Percentiles rank a stretch among this genome's conserved stretches.
These are phyloP conservation scores for Bombus breviceps DNA, from an alignment of 1,140 invertebrate species.

Conservation along the genomic window DNA sequence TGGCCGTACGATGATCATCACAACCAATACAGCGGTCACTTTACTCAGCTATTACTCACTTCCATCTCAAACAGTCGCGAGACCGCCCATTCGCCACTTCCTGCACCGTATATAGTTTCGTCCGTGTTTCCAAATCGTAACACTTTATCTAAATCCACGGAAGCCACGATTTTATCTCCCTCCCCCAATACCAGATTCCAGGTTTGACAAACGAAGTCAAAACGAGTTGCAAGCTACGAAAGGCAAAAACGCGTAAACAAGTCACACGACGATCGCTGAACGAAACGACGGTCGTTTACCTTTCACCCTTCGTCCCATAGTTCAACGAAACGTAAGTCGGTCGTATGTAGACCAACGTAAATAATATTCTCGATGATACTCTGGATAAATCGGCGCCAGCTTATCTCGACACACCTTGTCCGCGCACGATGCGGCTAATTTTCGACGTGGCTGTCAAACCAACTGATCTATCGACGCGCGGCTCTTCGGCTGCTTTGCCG, in stretches of 20 bases:
- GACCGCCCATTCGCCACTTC: slow-evolving; percentile 64
- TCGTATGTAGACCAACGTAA: not conserved
- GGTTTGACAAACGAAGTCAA: not conserved
- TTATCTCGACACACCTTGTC: slow-evolving; percentile 4
- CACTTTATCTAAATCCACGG: not conserved
- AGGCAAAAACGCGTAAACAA: not conserved
- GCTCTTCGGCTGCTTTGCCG: too few relatives aligned
- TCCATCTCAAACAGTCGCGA: slow-evolving; percentile 68
- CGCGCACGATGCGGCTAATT: slow-evolving; percentile 2
- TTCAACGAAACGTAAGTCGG: too few relatives aligned
- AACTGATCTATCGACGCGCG: slow-evolving; percentile 8
- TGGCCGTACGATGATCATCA: slow-evolving; percentile 70
- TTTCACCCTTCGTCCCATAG: not conserved
- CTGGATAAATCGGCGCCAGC: not conserved
- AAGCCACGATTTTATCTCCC: not conserved
- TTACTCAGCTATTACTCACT: slow-evolving; percentile 69
- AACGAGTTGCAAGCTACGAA: not conserved
- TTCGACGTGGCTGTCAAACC: not conserved
- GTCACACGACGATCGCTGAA: not conserved
- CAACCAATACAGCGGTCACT: slow-evolving; percentile 71
- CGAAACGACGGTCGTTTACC: slow-evolving; percentile 1
- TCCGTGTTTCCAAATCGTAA: not conserved
- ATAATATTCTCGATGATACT: not conserved
- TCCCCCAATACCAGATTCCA: not conserved
- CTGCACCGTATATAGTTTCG: slow-evolving; percentile 42